These are phyloP conservation scores for Lepidochitona cinerea DNA, from an alignment of 2,888 invertebrate genomes.

Conservation along the genomic window DNA sequence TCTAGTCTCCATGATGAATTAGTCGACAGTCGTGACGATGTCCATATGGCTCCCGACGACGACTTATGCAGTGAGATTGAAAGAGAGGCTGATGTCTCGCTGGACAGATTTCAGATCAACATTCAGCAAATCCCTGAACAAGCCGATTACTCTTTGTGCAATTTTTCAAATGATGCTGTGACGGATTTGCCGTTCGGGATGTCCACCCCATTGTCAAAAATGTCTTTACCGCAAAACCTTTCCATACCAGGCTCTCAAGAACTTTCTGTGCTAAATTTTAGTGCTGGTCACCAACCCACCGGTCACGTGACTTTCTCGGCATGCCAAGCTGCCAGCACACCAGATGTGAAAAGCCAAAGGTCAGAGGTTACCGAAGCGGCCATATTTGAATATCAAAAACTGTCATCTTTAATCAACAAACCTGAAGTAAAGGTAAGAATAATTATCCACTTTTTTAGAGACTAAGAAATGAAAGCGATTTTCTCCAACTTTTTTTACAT, in stretches of 20 bases:
- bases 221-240: not conserved
- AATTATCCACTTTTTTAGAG: not conserved
- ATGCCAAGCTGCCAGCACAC: not conserved
- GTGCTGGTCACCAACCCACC: not conserved
- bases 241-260: not conserved
- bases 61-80: too few species aligned
- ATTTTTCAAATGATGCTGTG: not conserved
- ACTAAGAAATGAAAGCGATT: too few species aligned
- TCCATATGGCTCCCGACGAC: too few species aligned
- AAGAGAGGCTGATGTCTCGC: too few species aligned
- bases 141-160: not conserved
- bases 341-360: not conserved
- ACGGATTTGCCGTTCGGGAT: not conserved
- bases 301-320: not conserved
- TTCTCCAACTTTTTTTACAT: too few species aligned
- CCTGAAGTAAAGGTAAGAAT: slow-evolving; percentile 18
- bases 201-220: not conserved
- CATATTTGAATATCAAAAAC: slow-evolving; percentile 45
- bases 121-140: too few species aligned
- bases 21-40: too few species aligned
- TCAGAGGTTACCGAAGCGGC: not conserved
- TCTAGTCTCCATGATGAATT: not conserved
- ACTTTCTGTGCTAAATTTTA: not conserved
- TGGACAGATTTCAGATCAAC: too few species aligned
- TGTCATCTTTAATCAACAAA: slow-evolving; percentile 50